A percentile compares a stretch with the other conserved stretches of the same genome.
phyloP scores from a whole-genome alignment of 2,797 vertebrate species.

The Tarsius wallacei region DNA sequence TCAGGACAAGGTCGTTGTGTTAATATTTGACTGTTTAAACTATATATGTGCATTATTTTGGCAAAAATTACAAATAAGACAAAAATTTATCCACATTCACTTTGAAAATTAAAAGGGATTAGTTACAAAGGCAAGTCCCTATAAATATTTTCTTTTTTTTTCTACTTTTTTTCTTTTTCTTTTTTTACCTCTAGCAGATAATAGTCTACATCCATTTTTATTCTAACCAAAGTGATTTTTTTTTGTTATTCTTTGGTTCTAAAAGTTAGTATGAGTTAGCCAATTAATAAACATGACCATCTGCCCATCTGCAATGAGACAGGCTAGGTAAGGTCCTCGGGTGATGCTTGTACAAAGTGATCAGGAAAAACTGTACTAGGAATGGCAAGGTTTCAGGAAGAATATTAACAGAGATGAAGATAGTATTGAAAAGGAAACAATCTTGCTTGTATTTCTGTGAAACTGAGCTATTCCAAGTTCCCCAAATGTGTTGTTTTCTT shows the following conservation, averaged over 20 bases:
- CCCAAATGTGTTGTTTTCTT: not conserved
- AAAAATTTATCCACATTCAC: not conserved
- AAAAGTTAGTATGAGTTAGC: not conserved
- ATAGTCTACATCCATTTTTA: not conserved
- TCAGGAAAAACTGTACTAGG: not conserved
- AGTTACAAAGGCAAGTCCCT: conserved; percentile 14
- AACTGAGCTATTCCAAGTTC: not conserved
- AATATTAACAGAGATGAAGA: not conserved
- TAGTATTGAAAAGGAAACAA: not conserved
- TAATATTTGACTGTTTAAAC: conserved; percentile 29
- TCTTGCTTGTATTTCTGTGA: conserved; percentile 24
- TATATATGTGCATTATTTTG: not conserved
- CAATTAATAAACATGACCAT: conserved; percentile 12
- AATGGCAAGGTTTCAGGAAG: not conserved
- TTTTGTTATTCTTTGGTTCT: conserved; percentile 4
- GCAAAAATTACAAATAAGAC: conserved; percentile 47
- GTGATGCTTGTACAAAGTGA: not conserved
- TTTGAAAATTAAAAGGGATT: conserved; percentile 41
- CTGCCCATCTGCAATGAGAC: not conserved
- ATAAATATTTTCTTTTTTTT: not conserved
- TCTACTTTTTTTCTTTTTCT: not conserved
- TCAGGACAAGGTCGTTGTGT: not conserved
- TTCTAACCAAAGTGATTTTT: not conserved
- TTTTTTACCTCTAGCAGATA: not conserved
- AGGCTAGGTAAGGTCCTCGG: not conserved